Conservation (phyloP, 2,113 vertebrate species). For the Campylomormyrus tamandua region DNA sequence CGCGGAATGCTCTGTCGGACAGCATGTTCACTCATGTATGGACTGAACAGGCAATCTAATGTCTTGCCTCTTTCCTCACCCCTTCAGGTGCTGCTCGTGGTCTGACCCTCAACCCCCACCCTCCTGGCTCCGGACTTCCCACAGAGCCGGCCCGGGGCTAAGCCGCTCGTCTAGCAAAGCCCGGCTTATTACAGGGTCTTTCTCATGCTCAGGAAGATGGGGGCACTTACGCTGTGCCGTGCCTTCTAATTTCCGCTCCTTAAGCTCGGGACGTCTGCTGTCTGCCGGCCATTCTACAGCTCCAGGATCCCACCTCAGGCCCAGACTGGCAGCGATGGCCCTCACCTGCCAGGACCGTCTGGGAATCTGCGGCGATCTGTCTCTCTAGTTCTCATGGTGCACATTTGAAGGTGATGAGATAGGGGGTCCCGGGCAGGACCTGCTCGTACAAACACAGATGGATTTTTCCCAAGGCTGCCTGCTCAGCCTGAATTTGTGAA, state of each 20-base stretch:
- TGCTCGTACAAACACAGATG: not conserved
- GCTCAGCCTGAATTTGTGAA: not conserved
- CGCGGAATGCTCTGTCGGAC: not conserved
- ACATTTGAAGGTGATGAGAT: not conserved
- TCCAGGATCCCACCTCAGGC: not conserved
- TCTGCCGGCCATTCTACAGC: not conserved
- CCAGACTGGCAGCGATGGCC: not conserved
- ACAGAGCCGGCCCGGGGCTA: not conserved
- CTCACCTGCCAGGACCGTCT: not conserved
- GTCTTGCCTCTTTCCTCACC: not conserved
- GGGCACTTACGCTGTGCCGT: not conserved
- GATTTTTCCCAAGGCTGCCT: not conserved
- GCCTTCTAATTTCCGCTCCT: not conserved
- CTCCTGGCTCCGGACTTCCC: not conserved
- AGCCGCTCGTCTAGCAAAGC: not conserved
- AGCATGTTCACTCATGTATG: not conserved
- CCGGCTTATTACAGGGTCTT: not conserved
- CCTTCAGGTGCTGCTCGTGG: constrained; percentile 14
- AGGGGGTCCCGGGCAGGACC: not conserved
- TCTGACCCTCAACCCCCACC: not conserved
- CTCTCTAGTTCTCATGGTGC: not conserved
- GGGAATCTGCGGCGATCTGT: not conserved
- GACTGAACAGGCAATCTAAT: not conserved
- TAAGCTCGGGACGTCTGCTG: constrained; percentile 3
- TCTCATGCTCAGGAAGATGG: not conserved